These are phyloP conservation scores for Napeogenes inachia DNA, from an alignment of 2,888 invertebrate genomes.

Conservation along the genomic window DNA sequence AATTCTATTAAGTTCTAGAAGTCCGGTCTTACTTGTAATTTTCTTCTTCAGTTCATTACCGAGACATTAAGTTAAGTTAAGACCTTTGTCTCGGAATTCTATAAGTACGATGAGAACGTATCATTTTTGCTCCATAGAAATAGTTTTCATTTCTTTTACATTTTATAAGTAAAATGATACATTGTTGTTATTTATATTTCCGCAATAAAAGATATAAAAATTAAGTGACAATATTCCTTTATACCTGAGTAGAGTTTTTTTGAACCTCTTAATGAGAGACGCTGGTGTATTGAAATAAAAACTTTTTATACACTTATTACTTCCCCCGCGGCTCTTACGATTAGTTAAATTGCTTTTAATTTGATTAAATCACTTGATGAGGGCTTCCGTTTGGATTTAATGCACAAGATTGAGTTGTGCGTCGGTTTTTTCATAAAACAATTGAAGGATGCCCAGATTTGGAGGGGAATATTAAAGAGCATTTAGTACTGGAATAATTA, in stretches of 20 bases:
- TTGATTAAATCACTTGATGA: slow-evolving; percentile 58
- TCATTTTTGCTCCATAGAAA: too few relatives aligned
- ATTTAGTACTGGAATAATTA: too few relatives aligned
- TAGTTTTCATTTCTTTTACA: too few relatives aligned
- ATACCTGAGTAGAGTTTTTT: not conserved
- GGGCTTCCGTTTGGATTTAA: slow-evolving; percentile 53
- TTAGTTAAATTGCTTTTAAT: slow-evolving; percentile 62
- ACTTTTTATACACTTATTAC: slow-evolving; percentile 55
- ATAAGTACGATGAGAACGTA: too few relatives aligned
- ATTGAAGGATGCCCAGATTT: slow-evolving; percentile 23
- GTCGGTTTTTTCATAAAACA: slow-evolving; percentile 29
- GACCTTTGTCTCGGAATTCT: slow-evolving; percentile 20
- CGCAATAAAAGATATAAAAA: too few relatives aligned
- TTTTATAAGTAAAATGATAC: too few relatives aligned
- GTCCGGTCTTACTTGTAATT: slow-evolving; percentile 29
- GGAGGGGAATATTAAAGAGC: not conserved
- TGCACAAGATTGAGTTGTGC: slow-evolving; percentile 32
- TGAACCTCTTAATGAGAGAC: too few relatives aligned
- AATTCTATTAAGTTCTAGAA: slow-evolving; percentile 21
- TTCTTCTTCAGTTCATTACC: slow-evolving; percentile 28
- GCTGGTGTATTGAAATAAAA: slow-evolving; percentile 38
- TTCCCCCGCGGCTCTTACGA: slow-evolving; percentile 36
- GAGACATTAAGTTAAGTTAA: slow-evolving; percentile 19
- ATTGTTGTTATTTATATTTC: too few relatives aligned
- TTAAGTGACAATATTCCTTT: too few relatives aligned